Evolutionary conservation across 2,797 vertebrate genomes (phyloP).

Genomic region (Ceyx erithaca): DNA sequence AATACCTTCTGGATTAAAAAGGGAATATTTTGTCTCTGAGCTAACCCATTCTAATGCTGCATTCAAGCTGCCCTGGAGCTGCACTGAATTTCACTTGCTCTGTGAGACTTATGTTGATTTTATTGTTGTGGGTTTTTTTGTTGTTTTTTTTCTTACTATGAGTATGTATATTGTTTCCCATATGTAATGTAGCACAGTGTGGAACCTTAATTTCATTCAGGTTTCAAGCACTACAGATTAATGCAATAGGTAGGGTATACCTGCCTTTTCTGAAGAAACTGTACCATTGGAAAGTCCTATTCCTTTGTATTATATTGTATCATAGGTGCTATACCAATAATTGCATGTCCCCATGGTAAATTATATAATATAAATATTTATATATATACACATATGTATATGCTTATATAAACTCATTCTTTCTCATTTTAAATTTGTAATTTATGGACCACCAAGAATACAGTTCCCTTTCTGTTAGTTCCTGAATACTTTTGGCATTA

Average conservation of each 20-base stretch:
- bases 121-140: neutral
- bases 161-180: conserved; percentile 69
- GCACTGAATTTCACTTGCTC: conserved; percentile 76
- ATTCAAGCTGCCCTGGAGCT: conserved; percentile 78
- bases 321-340: conserved; percentile 81
- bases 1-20: conserved; percentile 74
- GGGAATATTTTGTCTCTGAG: conserved; percentile 74
- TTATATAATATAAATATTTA: conserved; percentile 84
- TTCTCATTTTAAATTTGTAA: conserved; percentile 79
- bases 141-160: conserved; percentile 32
- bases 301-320: conserved; percentile 90
- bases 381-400: conserved; percentile 83
- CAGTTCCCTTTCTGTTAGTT: conserved; percentile 70
- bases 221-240: conserved; percentile 78
- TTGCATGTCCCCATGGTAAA: conserved; percentile 87
- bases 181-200: conserved; percentile 82
- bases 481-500: conserved; percentile 66
- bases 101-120: conserved; percentile 66
- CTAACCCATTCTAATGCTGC: conserved; percentile 78
- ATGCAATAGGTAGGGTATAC: conserved; percentile 77
- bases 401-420: conserved; percentile 78
- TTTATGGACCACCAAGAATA: conserved; percentile 68
- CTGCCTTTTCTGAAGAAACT: conserved; percentile 75
- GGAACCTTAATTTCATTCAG: conserved; percentile 73
- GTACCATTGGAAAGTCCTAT: conserved; percentile 71